A percentile compares a stretch with the other conserved stretches of the same genome.
Evolutionary conservation across 2,113 vertebrate genomes (phyloP).

Genomic region (Myotis brandtii): DNA sequence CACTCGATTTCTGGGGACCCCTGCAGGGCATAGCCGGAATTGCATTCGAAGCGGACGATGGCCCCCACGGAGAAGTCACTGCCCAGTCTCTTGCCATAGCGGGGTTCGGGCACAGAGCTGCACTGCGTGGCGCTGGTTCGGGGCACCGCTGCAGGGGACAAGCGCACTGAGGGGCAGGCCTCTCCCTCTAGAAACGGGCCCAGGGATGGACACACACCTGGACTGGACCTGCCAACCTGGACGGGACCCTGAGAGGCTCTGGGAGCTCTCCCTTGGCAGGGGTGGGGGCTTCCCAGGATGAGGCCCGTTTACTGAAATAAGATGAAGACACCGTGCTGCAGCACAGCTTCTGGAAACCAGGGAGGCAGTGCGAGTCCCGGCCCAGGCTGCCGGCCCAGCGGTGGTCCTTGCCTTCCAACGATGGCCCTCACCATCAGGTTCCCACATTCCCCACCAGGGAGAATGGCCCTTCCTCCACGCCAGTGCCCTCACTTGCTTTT

Average conservation of each 20-base stretch:
- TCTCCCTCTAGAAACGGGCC: background rate
- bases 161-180: conserved; percentile 27
- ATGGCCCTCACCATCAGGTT: background rate
- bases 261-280: background rate
- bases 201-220: background rate
- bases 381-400: background rate
- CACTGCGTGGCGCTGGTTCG: conserved; percentile 97
- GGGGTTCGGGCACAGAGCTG: conserved; percentile 97
- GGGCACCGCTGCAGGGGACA: conserved; percentile 91
- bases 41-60: conserved; percentile 95
- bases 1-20: conserved; percentile 94
- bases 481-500: background rate
- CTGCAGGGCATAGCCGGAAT: conserved; percentile 92
- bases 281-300: background rate
- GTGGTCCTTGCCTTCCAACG: background rate
- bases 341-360: background rate
- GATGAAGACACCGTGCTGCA: background rate
- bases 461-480: background rate
- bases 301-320: background rate
- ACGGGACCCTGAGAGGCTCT: background rate
- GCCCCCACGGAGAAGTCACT: conserved; percentile 96
- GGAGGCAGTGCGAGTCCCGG: background rate
- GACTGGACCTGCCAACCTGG: background rate
- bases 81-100: conserved; percentile 94
- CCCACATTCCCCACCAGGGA: background rate